A percentile compares a stretch with the other conserved stretches of the same genome.
These are phyloP conservation scores for Lycorma delicatula DNA, from an alignment of 1,140 invertebrate genomes.

Conservation along the genomic window DNA sequence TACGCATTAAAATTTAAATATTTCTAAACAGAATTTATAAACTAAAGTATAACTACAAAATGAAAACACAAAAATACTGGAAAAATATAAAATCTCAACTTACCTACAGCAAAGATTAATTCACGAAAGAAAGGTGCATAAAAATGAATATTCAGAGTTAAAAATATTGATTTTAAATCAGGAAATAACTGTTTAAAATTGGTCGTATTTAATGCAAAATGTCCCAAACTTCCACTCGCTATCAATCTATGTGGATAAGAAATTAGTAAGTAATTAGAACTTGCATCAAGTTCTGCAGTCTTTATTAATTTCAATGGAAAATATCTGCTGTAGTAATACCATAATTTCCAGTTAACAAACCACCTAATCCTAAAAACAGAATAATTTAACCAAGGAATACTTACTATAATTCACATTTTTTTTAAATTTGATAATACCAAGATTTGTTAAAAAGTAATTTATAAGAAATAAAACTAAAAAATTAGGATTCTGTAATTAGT, in stretches of 20 bases:
- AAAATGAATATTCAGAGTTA: slow-evolving; percentile 76
- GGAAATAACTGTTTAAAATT: slow-evolving; percentile 69
- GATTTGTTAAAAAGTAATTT: too few species aligned
- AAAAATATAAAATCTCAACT: slow-evolving; percentile 24
- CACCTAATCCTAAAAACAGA: slow-evolving; percentile 39
- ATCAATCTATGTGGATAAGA: slow-evolving; percentile 86
- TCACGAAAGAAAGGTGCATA: slow-evolving; percentile 75
- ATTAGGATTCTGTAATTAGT: too few species aligned
- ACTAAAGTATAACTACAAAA: too few species aligned
- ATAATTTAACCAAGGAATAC: too few species aligned
- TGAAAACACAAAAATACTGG: too few species aligned
- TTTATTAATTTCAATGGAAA: slow-evolving; percentile 80
- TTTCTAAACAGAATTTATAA: too few species aligned
- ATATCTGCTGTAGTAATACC: slow-evolving; percentile 67
- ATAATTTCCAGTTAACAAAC: slow-evolving; percentile 56
- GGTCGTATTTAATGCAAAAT: slow-evolving; percentile 68
- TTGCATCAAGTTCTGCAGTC: slow-evolving; percentile 66
- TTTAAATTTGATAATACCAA: too few species aligned
- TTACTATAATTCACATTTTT: too few species aligned
- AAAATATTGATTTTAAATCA: slow-evolving; percentile 57
- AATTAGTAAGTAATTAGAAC: slow-evolving; percentile 77
- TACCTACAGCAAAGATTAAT: slow-evolving; percentile 47
- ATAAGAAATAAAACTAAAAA: too few species aligned
- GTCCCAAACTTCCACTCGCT: slow-evolving; percentile 61
- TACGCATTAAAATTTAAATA: too few species aligned